Base-by-base conservation (phyloP, 2,113 vertebrate species). In the Myrmophylax atrothorax region DNA sequence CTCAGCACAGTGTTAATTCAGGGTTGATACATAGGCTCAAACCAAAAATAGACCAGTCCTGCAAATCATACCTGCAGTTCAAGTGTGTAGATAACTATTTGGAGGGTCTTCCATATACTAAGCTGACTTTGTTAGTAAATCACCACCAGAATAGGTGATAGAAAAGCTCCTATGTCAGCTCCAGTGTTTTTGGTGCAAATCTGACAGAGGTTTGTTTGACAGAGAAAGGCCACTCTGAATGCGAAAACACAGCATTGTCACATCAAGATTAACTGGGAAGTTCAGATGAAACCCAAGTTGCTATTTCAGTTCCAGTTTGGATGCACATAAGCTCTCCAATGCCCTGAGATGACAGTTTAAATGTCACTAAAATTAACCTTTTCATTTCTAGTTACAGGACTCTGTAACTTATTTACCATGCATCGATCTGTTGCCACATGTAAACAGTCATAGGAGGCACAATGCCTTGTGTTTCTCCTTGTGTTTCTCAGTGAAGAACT, bases 1-100 rank as follows among this genome's bases (percentile, higher is more conserved):
- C 89, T 79, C 91, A 91, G 52, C 73, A 66, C 0, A 0, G 37
- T 79, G 53, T 82, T 94, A 87, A 91, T 89, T 87, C 47, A 14
- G 49, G 14, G 42, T 50, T 89, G 64, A 64, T 53, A 82, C 44
- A 73, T 46, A 94, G 56, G 23, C 56, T 89, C 66, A 38, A 87
- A 92, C 68, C 91, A 69, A 78, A 91, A 90, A 89, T 86, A 77
- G 40, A 72, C 13, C 59, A 60, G 35, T 18, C 16, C 37, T 89
- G 60, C 68, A 89, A 94, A 93, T 85, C 69, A 85, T 26, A 93
- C 81, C 81, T 87, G 66, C 53, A 89, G 62, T 50, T 87, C 66
- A 64, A 84, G 31, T 7, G 26, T 66, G 38, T 37, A 55, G 56
- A 18, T 2, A 1, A 81, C 55, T 69, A 83, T 89, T 92, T 84